Conservation (phyloP, 2,797 vertebrate genomes). For the Manis pentadactyla region DNA sequence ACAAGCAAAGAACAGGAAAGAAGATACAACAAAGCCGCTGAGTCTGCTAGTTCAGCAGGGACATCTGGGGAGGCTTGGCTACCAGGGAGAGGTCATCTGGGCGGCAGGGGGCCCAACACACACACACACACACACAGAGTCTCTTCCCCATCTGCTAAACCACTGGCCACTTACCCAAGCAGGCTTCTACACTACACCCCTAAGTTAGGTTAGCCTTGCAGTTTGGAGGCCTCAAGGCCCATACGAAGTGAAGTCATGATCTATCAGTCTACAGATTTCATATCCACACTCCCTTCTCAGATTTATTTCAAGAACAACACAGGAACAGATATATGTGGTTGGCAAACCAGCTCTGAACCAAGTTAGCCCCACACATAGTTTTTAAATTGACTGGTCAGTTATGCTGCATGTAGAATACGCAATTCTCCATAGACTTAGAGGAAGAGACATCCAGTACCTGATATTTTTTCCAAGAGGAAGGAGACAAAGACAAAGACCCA, state of each 20-base stretch:
- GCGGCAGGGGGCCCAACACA: neutral
- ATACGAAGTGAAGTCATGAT: neutral
- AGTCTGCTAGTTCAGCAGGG: neutral
- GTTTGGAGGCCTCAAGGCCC: neutral
- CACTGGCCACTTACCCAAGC: neutral
- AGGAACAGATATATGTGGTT: neutral
- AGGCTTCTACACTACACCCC: neutral
- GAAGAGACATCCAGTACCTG: neutral
- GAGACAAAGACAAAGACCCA: neutral
- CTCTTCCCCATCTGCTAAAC: neutral
- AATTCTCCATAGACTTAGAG: neutral
- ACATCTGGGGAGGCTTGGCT: too few relatives aligned
- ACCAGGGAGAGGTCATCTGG: neutral
- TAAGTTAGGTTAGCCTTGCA: neutral
- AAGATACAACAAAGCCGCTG: neutral
- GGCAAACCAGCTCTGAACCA: neutral
- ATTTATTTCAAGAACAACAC: neutral
- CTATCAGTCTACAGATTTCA: neutral
- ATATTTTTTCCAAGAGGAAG: neutral
- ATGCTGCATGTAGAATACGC: neutral
- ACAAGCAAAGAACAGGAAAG: neutral
- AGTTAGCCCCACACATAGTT: neutral
- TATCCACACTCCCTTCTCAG: neutral
- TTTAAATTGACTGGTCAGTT: neutral
- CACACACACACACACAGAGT: neutral